These are phyloP conservation scores for Parazoanthus atlanticus DNA, from an alignment of 92 coral and sea anemone species.

Conservation along the genomic window DNA sequence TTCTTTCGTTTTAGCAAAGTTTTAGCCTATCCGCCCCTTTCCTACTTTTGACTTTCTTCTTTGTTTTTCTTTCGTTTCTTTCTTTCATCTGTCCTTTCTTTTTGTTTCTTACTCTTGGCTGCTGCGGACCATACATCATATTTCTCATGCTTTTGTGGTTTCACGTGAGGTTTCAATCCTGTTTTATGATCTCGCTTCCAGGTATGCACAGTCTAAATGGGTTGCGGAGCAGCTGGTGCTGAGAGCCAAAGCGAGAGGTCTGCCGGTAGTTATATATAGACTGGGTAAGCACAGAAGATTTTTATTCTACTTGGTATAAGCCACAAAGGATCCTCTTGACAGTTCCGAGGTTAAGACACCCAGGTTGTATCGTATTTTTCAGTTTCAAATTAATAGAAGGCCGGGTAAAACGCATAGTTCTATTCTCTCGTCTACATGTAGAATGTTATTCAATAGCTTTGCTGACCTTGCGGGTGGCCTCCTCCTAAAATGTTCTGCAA, in stretches of 20 bases:
- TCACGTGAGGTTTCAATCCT: not conserved
- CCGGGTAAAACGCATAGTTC: too few species aligned
- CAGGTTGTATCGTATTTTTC: not conserved
- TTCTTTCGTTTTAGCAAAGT: too few species aligned
- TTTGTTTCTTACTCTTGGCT: not conserved
- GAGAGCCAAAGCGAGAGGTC: slow-evolving; percentile 80
- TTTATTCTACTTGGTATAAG: not conserved
- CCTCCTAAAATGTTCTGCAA: too few species aligned
- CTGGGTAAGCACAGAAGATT: slow-evolving; percentile 52
- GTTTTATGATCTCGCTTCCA: slow-evolving; percentile 7
- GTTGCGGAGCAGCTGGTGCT: slow-evolving; percentile 89
- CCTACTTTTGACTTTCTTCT: not conserved
- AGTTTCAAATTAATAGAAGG: not conserved
- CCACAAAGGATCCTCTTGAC: not conserved
- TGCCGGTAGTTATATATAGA: slow-evolving; percentile 83
- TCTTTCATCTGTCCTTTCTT: not conserved
- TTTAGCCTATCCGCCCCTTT: not conserved
- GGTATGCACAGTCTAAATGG: slow-evolving; percentile 92
- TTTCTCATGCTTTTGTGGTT: too few species aligned
- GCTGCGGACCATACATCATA: not conserved
- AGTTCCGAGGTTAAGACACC: not conserved
- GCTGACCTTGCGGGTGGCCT: too few species aligned
- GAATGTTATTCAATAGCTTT: too few species aligned
- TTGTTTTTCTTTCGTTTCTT: not conserved
- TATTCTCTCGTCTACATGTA: too few species aligned